Evolutionary conservation across 2,888 invertebrate species (phyloP), one percentile per base, ranked within the genome.

Genomic region (Cosmorhoe ocellata): DNA sequence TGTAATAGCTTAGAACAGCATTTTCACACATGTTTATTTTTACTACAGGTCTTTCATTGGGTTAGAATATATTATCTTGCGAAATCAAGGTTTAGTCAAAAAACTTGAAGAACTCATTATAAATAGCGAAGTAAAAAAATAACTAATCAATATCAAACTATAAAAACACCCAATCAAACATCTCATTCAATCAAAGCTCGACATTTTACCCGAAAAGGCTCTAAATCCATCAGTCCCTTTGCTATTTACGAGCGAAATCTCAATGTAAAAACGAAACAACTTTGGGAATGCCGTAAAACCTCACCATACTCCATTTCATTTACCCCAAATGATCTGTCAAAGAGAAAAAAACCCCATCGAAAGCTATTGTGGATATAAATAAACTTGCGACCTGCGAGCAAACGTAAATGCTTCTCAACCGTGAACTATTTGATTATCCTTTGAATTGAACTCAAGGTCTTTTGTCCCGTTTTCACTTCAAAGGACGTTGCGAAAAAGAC

Each of bases 361-460:
- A 65, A 55, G 66, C 68, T 67, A 73, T 73, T 76, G 69, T 71
- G 67, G 66, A 68, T 64, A 66, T 67, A 74, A 71, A 74, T 72
- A 74, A 76, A 68, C 66, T 63, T 60, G 64, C 58, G 50, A 56
- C 63, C 61, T 58, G 64, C 67, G 71, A 65, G 69, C 66, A 70
- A 69, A 71, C 67, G 67, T 66, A 70, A 74, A 74, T 69, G 67
- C 69, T 71, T 67, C 64, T 63, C 69, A 67, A 76, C 74, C 78
- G 74, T 76, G 71, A 76, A 76, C 76, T 78, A 80, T 80, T 79
- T 78, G 79, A 80, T 80, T 81, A 80, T 80, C 79, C 79, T 74
- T 75, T 70, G 76, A 76, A 80, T 79, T 71, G 75, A 73, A 71
- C 69, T 68, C 65, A 71, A 76, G 70, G 74, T 66, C 68, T 67